Base-by-base conservation (phyloP, 2,797 vertebrate species). In the Danio jaintianensis region DNA sequence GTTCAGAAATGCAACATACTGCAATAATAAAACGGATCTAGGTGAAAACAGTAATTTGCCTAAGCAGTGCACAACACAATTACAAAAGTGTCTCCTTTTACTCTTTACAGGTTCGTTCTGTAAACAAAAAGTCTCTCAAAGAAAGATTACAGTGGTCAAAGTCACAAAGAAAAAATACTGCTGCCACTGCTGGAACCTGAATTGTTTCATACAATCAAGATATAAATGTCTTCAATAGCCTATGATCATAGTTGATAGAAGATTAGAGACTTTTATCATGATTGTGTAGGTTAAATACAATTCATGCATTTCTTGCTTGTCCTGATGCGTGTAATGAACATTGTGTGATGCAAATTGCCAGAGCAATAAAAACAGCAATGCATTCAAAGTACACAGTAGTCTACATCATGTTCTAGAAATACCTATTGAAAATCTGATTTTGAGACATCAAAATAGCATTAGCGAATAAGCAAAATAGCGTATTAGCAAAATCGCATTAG, bases 191-290 rank as follows among this genome's bases (percentile, higher is more conserved):
- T 1, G 29, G 1, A n/a, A n/a, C n/a, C 12, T 52, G 38, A 42
- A 16, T n/a, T 7, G 11, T 38, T 4, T 20, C 4, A 43, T 18
- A 0, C 6, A 11, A n/a, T n/a, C 8, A 38, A 63, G 40, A 18
- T 50, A 18, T 62, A 40, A 22, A 62, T 15, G 50, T 38, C 43
- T n/a, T 61, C 68, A 55, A 20, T 18, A 71, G 45, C 0, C 7
- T 38, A 36, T 36, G 56, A 59, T 6, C 3, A 6, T 15, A 3
- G 43, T 61, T 12, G 6, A 59, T 22, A 7, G 6, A 13, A 67
- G n/a, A 40, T n/a, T n/a, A 9, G 1, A 74, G n/a, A 71, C 16
- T 55, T n/a, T 53, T 36, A 40, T 70, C 11, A 71, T 56, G n/a
- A 22, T 7, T 56, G 16, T 71, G 66, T 16, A 20, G 11, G 50